Conservation (phyloP, 2,797 vertebrate species). For the Sebastes trivittatus region DNA sequence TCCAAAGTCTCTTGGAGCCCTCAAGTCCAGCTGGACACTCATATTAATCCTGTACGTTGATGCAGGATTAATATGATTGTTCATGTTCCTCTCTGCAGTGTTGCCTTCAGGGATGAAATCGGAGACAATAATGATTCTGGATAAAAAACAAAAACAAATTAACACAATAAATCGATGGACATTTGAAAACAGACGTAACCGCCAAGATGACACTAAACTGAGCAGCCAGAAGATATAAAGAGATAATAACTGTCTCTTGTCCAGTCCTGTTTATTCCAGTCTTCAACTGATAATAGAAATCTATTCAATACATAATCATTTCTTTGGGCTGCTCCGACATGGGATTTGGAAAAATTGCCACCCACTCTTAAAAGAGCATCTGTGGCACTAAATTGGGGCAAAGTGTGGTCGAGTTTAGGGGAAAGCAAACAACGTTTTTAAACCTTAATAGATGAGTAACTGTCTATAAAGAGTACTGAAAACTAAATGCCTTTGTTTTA, state of each 20-base stretch:
- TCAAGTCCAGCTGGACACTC: constrained; percentile 20
- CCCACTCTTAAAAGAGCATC: background rate
- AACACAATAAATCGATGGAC: constrained; percentile 9
- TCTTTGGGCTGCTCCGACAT: background rate
- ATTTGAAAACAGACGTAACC: constrained; percentile 6
- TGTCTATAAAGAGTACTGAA: too few relatives aligned
- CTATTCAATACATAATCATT: background rate
- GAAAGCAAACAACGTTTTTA: background rate
- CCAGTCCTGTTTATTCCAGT: background rate
- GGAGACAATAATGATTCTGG: constrained; percentile 15
- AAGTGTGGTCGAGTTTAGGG: background rate
- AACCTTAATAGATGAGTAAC: too few relatives aligned
- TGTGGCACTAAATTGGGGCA: background rate
- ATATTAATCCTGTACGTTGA: constrained; percentile 30
- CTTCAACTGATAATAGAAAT: background rate
- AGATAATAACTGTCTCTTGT: constrained; percentile 13
- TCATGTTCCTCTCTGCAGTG: constrained; percentile 19
- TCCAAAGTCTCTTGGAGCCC: constrained; percentile 14
- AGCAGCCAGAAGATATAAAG: background rate
- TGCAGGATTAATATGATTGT: constrained; percentile 25
- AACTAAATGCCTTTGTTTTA: too few relatives aligned
- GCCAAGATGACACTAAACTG: background rate
- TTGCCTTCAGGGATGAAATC: constrained; percentile 7
- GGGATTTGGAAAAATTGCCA: background rate
- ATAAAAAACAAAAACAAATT: background rate